These are phyloP conservation scores for Albula goreensis DNA, from an alignment of 2,113 vertebrate species.

Conservation along the genomic window DNA sequence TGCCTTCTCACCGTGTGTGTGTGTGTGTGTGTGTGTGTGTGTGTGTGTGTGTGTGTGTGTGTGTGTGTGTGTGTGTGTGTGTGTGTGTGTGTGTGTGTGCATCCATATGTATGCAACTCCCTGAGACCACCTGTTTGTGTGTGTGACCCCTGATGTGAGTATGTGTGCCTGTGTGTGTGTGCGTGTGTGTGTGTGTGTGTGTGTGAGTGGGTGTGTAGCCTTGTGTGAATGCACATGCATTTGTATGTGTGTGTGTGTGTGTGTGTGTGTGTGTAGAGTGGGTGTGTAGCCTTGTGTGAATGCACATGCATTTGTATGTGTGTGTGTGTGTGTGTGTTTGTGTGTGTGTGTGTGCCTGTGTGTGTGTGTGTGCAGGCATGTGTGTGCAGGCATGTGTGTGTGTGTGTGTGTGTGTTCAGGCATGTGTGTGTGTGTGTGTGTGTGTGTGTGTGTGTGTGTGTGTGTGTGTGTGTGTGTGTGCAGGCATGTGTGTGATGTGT, in stretches of 20 bases:
- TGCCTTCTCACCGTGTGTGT: not conserved
- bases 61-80: not conserved
- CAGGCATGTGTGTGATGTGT: too few relatives aligned
- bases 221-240: too few relatives aligned
- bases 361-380: too few relatives aligned
- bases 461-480: not conserved
- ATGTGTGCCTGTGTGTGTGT: not conserved
- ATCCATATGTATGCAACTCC: not conserved
- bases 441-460: not conserved
- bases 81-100: not conserved
- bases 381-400: too few relatives aligned
- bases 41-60: slow-evolving; percentile 2
- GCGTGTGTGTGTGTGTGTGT: too few relatives aligned
- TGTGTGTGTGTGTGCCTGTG: too few relatives aligned
- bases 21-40: not conserved
- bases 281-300: too few relatives aligned
- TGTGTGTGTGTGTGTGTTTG: not conserved
- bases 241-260: not conserved
- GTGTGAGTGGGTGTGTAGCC: too few relatives aligned
- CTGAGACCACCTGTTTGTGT: not conserved
- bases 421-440: too few relatives aligned
- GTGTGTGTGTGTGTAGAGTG: not conserved
- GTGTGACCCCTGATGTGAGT: not conserved
- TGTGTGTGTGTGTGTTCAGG: too few relatives aligned
- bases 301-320: not conserved